Conservation (phyloP, 35 echinoderm and acorn worm species). For the Apostichopus californicus region DNA sequence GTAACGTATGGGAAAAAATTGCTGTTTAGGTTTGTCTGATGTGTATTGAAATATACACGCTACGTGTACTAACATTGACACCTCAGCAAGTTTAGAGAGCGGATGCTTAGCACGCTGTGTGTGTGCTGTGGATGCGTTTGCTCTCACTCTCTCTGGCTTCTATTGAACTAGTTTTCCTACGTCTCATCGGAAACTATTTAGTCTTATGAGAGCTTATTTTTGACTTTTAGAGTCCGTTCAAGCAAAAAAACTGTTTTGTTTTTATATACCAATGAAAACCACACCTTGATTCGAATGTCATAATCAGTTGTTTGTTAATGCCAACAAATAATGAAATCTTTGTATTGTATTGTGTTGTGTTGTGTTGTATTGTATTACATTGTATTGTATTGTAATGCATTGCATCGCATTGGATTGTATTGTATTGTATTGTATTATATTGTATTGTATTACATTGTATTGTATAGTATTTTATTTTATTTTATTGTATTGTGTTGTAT, state of each 20-base stretch:
- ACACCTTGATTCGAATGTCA: no score
- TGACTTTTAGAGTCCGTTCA: neutral
- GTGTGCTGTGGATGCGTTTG: neutral
- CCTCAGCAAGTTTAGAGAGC: constrained; percentile 25
- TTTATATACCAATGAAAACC: no score
- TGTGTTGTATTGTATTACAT: no score
- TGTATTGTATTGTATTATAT: no score
- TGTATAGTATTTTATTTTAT: no score
- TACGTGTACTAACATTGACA: neutral
- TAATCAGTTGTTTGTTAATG: no score
- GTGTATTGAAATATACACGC: neutral
- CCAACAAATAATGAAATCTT: no score
- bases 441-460: no score
- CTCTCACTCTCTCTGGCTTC: neutral
- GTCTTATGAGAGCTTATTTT: neutral
- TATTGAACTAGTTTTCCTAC: neutral
- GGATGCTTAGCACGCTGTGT: neutral
- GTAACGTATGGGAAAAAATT: constrained; percentile 8
- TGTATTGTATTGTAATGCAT: no score
- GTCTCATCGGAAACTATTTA: neutral
- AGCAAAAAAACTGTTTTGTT: neutral
- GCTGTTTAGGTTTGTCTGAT: neutral
- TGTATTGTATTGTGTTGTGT: no score
- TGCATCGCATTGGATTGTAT: no score
- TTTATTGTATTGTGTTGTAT: no score